Conservation (phyloP, 2,888 invertebrate species). For the Nemurella pictetii region DNA sequence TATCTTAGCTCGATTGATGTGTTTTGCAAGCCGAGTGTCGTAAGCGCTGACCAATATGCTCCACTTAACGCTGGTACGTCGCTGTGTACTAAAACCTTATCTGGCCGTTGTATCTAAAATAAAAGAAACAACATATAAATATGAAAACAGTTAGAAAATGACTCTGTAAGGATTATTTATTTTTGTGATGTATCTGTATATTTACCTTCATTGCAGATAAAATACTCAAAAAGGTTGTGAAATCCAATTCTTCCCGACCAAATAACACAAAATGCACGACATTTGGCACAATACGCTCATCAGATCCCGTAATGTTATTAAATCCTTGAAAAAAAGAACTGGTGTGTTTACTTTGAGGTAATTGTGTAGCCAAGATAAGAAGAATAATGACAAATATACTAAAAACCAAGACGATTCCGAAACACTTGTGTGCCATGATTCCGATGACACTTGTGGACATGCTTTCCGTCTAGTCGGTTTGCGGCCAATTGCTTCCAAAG, state of each 20-base stretch:
- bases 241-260: constrained; percentile 46
- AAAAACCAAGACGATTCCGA: neutral
- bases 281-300: constrained; percentile 48
- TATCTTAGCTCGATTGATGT: constrained; percentile 40
- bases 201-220: constrained; percentile 47
- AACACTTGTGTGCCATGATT: neutral
- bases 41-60: constrained; percentile 45
- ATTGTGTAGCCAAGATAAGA: constrained; percentile 5
- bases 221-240: constrained; percentile 48
- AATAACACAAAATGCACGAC: constrained; percentile 51
- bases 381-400: constrained; percentile 8
- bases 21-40: constrained; percentile 38
- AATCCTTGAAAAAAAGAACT: constrained; percentile 37
- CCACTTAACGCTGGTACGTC: constrained; percentile 45
- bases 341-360: neutral
- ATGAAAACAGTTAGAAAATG: neutral
- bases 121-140: neutral
- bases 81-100: constrained; percentile 48
- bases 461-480: neutral
- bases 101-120: constrained; percentile 47
- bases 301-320: constrained; percentile 46
- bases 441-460: neutral
- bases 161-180: neutral
- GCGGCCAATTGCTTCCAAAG: too few relatives aligned
- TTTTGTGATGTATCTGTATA: too few relatives aligned